Evolutionary conservation across 2,888 invertebrate species (phyloP).

Genomic region (Hedya salicella): DNA sequence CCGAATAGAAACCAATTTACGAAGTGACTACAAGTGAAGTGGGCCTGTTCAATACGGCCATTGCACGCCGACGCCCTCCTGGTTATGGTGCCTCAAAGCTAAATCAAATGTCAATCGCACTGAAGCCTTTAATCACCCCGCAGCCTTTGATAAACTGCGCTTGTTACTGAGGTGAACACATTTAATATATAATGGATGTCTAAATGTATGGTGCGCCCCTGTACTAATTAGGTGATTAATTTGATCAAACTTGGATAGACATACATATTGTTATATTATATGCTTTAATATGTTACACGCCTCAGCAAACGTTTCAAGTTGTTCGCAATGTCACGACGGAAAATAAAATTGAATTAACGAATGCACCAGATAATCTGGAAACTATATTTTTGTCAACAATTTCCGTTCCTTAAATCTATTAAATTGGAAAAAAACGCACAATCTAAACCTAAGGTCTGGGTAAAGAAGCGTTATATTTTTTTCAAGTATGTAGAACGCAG

Average conservation of each 20-base stretch:
- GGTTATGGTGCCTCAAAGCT: conserved; percentile 59
- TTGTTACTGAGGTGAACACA: conserved; percentile 51
- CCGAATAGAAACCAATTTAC: conserved; percentile 38
- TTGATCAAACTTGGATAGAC: conserved; percentile 23
- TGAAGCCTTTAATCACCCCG: conserved; percentile 68
- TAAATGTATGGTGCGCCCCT: conserved; percentile 36
- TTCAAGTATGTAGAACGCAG: too few species aligned
- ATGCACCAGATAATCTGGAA: too few species aligned
- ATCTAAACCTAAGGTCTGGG: too few species aligned
- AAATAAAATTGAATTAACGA: too few species aligned
- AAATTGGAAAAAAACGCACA: too few species aligned
- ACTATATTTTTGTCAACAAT: too few species aligned
- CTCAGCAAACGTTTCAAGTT: neutral
- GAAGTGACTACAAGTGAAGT: conserved; percentile 35
- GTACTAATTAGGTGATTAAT: conserved; percentile 45
- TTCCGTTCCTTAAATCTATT: too few species aligned
- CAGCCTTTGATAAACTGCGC: conserved; percentile 67
- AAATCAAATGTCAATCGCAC: conserved; percentile 73
- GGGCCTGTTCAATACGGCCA: conserved; percentile 29
- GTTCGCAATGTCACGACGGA: too few species aligned
- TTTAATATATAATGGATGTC: conserved; percentile 46
- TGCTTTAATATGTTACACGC: neutral
- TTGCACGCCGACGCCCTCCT: conserved; percentile 34
- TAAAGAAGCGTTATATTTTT: too few species aligned
- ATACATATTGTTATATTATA: conserved; percentile 7